phyloP scores from a whole-genome alignment of 2,797 vertebrate genomes.

The Chaetodon trifasciatus region DNA sequence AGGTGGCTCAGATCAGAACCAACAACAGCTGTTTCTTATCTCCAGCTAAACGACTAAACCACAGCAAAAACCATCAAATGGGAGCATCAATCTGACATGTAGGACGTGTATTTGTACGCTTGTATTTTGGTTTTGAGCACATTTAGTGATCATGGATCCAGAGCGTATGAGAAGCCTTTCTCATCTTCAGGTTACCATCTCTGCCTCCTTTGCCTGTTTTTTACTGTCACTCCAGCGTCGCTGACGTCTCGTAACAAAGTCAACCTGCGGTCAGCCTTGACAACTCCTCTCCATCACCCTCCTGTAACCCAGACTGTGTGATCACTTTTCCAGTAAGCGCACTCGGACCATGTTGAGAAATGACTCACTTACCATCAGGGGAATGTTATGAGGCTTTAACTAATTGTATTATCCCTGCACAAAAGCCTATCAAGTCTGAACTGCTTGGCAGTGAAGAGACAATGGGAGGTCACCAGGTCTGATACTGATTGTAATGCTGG shows the following conservation, averaged over 20 bases:
- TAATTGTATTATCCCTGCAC: constrained; percentile 3
- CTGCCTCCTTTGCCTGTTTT: background rate
- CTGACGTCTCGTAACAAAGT: constrained; percentile 13
- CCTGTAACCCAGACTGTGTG: background rate
- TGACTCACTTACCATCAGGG: constrained; percentile 46
- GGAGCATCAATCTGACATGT: background rate
- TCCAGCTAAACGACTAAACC: constrained; percentile 5
- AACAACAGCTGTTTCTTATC: too few species aligned
- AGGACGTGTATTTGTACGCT: background rate
- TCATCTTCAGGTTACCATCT: background rate
- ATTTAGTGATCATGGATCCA: background rate
- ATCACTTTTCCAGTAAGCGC: constrained; percentile 43
- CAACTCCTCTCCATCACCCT: constrained; percentile 25
- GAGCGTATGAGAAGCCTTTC: background rate
- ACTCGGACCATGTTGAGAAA: background rate
- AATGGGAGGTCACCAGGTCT: background rate
- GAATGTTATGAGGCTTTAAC: constrained; percentile 17
- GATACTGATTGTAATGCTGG: background rate
- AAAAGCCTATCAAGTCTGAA: background rate
- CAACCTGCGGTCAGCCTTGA: constrained; percentile 16
- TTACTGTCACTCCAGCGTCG: background rate
- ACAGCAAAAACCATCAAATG: background rate
- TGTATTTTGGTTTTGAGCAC: background rate
- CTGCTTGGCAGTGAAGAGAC: constrained; percentile 13
- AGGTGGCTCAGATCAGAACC: too few species aligned